Percentiles rank a stretch among this genome's conserved stretches.
Evolutionary conservation across 2,797 vertebrate species (phyloP).

Genomic region (Clarias pachynema): DNA sequence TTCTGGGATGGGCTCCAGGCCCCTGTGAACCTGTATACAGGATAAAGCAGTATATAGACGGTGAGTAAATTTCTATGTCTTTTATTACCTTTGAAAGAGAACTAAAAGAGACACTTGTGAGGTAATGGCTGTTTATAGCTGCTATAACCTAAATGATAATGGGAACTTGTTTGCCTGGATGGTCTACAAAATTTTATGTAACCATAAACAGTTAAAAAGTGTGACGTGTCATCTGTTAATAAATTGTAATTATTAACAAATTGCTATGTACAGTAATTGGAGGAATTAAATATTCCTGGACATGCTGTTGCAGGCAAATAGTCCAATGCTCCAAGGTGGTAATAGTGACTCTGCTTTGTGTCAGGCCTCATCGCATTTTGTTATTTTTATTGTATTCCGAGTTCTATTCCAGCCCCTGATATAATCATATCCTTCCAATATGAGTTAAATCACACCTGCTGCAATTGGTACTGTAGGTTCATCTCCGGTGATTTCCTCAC

Average conservation of each 20-base stretch:
- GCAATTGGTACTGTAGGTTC: not conserved
- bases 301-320: not conserved
- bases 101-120: not conserved
- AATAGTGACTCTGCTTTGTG: not conserved
- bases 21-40: no score
- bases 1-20: no score
- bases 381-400: not conserved
- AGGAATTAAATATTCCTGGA: not conserved
- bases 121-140: not conserved
- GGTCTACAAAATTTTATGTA: not conserved
- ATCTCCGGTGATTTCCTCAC: not conserved
- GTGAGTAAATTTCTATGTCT: not conserved
- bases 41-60: no score
- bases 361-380: not conserved
- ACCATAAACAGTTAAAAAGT: not conserved
- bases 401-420: not conserved
- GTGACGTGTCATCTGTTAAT: not conserved
- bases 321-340: not conserved
- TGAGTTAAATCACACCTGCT: not conserved
- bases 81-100: not conserved
- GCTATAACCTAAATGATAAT: not conserved
- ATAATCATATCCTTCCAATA: not conserved
- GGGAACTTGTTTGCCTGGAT: not conserved
- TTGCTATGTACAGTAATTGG: not conserved
- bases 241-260: not conserved